Evolutionary conservation across 2,797 vertebrate species (phyloP), one percentile per base, ranked within the genome.

Genomic region (Phoeniculus purpureus): DNA sequence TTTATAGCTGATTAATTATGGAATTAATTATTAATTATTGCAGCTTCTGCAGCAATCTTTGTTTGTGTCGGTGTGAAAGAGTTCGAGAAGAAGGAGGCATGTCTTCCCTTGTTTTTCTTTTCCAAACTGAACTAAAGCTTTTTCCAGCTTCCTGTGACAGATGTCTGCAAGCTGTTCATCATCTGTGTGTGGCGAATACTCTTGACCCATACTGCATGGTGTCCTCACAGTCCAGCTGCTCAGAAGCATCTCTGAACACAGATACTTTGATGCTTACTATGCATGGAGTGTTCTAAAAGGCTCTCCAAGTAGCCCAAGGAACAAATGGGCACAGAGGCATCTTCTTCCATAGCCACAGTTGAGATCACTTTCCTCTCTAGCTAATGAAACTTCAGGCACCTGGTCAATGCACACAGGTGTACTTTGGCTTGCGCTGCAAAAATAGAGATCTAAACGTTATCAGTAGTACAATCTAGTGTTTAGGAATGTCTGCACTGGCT

Each of bases 141-240:
- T 58, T 93, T 54, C 34, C 47, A 54, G 40, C 31, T 89, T 79
- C n/a, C 51, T 80, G 19, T 50, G 66, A 15, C 47, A 48, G 0
- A 1, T 60, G 37, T 43, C 59, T 70, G 27, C 79, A 91, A 89
- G 65, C 82, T 87, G 64, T 85, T 87, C 40, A 50, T 83, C 58
- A 62, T 34, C 66, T 90, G 14, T 51, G 40, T 56, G 58, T 22
- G 55, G 65, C 2, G 18, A 31, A 37, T 47, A 29, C 71, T 79
- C 54, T 26, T 62, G 51, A 34, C 45, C 91, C 61, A 37, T 83
- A 54, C 66, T 76, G 58, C 70, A 26, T 22, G 47, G 43, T 50
- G 34, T 50, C 54, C 61, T 74, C 56, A 6, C 1, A 0, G 76
- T 67, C 43, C 79, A 88, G 74, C 43, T 85, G 58, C 25, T 81